Percentiles rank a stretch among this genome's conserved stretches.
These are phyloP conservation scores for Alexandromys fortis DNA, from an alignment of 2,113 vertebrate species.

Conservation along the genomic window DNA sequence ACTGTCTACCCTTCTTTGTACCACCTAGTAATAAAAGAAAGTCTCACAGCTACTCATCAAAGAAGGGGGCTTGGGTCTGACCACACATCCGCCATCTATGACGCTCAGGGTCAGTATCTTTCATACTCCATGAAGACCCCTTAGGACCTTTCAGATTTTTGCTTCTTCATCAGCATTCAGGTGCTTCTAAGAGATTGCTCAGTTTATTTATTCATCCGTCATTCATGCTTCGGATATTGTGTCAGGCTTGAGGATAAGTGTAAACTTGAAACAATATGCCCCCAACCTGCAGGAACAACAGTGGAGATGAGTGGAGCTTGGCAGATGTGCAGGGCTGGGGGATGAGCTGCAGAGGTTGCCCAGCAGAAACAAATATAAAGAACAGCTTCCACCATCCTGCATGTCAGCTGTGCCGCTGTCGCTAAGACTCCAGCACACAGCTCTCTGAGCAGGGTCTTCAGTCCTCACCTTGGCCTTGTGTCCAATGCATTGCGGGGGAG, in stretches of 20 bases:
- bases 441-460: neutral
- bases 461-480: neutral
- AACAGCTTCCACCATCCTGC: neutral
- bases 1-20: neutral
- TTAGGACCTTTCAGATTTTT: neutral
- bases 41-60: neutral
- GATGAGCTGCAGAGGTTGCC: neutral
- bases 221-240: too few species aligned
- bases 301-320: neutral
- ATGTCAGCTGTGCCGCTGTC: accelerated
- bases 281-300: neutral
- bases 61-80: neutral
- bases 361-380: neutral
- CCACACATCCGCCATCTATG: neutral
- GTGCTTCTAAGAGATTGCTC: neutral
- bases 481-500: too few species aligned
- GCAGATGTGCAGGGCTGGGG: neutral
- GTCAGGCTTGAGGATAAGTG: neutral
- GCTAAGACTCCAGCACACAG: neutral
- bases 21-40: neutral
- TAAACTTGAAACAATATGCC: neutral
- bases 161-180: neutral
- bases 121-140: neutral
- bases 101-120: neutral
- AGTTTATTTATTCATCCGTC: neutral